These are phyloP conservation scores for Agrochola circellaris DNA, from an alignment of 2,888 invertebrate species.

Conservation along the genomic window DNA sequence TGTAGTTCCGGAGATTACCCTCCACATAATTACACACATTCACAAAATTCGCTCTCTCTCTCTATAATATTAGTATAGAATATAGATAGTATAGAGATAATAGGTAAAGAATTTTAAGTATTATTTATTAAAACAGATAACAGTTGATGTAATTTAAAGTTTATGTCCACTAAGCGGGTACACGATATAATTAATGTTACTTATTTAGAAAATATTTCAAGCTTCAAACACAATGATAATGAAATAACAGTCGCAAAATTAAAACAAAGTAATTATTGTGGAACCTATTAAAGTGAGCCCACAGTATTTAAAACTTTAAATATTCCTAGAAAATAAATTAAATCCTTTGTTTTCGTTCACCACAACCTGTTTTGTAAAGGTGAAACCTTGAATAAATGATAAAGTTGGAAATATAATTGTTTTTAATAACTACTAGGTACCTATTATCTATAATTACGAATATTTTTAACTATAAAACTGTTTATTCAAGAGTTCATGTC, in stretches of 20 bases:
- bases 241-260: constrained; percentile 13
- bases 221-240: constrained; percentile 12
- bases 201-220: not conserved
- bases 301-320: constrained; percentile 16
- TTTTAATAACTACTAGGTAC: too few species aligned
- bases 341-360: constrained; percentile 1
- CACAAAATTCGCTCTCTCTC: too few species aligned
- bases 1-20: too few species aligned
- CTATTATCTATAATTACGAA: not conserved
- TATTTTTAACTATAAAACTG: not conserved
- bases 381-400: not conserved
- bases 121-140: not conserved
- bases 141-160: not conserved
- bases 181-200: not conserved
- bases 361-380: not conserved
- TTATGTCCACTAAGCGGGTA: not conserved
- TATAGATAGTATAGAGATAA: too few species aligned
- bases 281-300: constrained; percentile 11
- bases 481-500: not conserved
- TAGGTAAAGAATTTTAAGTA: not conserved
- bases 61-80: too few species aligned
- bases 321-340: constrained; percentile 1
- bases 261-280: constrained; percentile 24
- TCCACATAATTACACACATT: too few species aligned
- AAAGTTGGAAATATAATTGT: not conserved